A percentile compares a stretch with the other conserved stretches of the same genome.
phyloP scores from a whole-genome alignment of 1,140 invertebrate species.

The Leptinotarsa defecta region DNA sequence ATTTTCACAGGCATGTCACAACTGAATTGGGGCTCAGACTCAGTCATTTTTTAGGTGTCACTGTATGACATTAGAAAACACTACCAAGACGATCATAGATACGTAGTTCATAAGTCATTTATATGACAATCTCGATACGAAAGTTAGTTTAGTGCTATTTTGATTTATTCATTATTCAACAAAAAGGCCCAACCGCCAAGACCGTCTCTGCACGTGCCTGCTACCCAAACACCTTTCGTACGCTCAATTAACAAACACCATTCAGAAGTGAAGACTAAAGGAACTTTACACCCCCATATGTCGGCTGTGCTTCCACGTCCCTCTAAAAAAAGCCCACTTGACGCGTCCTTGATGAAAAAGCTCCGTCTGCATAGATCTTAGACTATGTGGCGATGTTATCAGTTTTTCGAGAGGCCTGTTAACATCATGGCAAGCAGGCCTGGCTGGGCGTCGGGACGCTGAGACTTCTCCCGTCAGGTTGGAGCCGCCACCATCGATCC shows the following conservation, averaged over 20 bases:
- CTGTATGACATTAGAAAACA: too few relatives aligned
- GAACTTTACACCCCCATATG: background rate
- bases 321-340: conserved; percentile 11
- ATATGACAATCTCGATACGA: too few relatives aligned
- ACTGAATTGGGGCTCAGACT: too few relatives aligned
- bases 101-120: too few relatives aligned
- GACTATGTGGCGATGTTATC: conserved; percentile 28
- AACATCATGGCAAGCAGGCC: conserved; percentile 21
- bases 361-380: conserved; percentile 24
- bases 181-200: too few relatives aligned
- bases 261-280: background rate
- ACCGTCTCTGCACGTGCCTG: too few relatives aligned
- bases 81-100: too few relatives aligned
- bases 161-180: too few relatives aligned
- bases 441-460: conserved; percentile 24
- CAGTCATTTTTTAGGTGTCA: too few relatives aligned
- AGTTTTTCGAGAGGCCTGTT: conserved; percentile 30
- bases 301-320: background rate
- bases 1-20: too few relatives aligned
- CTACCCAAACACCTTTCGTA: background rate
- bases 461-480: conserved; percentile 38
- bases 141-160: too few relatives aligned
- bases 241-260: background rate
- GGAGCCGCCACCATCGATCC: conserved; percentile 48
- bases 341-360: conserved; percentile 25